phyloP scores from a whole-genome alignment of 2,113 vertebrate genomes.

The Cacatua alba region DNA sequence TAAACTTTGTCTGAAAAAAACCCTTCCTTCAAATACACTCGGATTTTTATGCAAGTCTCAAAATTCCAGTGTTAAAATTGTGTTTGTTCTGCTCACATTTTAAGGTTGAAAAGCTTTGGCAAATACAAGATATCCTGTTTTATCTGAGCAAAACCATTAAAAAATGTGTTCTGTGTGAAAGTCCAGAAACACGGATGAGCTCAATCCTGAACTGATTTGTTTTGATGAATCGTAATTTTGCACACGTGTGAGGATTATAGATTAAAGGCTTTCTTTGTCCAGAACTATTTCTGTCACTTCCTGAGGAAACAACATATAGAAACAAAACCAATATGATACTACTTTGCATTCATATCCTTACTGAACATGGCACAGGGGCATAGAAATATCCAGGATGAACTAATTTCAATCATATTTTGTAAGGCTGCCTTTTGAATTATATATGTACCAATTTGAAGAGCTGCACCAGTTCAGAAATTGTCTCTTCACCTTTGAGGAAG shows the following conservation, averaged over 20 bases:
- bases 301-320: neutral
- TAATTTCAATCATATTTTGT: neutral
- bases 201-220: neutral
- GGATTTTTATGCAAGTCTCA: neutral
- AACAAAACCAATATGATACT: neutral
- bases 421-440: neutral
- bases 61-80: neutral
- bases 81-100: neutral
- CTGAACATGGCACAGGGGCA: neutral
- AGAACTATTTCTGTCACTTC: neutral
- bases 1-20: neutral
- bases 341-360: neutral
- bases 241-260: neutral
- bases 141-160: conserved; percentile 32
- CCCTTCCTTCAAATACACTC: neutral
- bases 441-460: neutral
- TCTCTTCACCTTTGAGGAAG: neutral
- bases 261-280: neutral
- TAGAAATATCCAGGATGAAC: neutral
- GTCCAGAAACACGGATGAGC: conserved; percentile 11
- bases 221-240: conserved; percentile 4
- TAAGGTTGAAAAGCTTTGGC: conserved; percentile 1
- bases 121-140: neutral
- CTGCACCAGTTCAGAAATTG: neutral
- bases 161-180: neutral